A percentile compares a stretch with the other conserved stretches of the same genome.
These are phyloP conservation scores for Sinocyclocheilus anophthalmus DNA, from an alignment of 2,113 vertebrate species.

Conservation along the genomic window DNA sequence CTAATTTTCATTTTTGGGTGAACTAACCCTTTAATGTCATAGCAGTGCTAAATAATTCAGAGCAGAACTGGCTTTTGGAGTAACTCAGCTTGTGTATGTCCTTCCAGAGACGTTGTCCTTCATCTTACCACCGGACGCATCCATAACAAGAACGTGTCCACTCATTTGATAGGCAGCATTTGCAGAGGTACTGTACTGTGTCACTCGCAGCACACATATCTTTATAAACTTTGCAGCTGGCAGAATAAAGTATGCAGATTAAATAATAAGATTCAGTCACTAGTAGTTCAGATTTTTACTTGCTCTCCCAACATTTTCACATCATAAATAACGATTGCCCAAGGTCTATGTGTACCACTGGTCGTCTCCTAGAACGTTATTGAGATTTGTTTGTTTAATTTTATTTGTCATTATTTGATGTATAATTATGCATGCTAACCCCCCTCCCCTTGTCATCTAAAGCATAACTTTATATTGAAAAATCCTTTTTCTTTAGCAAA, in stretches of 20 bases:
- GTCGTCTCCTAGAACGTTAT: too few species aligned
- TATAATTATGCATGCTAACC: not conserved
- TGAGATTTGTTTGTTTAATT: not conserved
- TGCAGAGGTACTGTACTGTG: conserved; percentile 72
- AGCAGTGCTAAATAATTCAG: not conserved
- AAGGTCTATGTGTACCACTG: too few species aligned
- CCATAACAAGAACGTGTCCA: conserved; percentile 98
- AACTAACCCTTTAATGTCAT: not conserved
- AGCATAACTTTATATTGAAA: not conserved
- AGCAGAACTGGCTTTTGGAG: not conserved
- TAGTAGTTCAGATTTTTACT: not conserved
- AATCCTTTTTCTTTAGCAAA: not conserved
- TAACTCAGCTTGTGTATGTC: not conserved
- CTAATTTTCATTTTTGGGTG: too few species aligned
- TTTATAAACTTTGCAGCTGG: not conserved
- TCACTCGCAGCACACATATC: not conserved
- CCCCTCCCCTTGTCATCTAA: not conserved
- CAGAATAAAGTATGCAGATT: not conserved
- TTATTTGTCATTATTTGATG: not conserved
- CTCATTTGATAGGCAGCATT: conserved; percentile 94
- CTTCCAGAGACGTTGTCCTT: conserved; percentile 84
- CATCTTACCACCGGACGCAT: conserved; percentile 93
- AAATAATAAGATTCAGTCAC: not conserved
- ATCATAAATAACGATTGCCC: too few species aligned
- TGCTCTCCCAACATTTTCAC: not conserved